phyloP scores from a whole-genome alignment of 2,888 invertebrate species.

The Timema cristinae region DNA sequence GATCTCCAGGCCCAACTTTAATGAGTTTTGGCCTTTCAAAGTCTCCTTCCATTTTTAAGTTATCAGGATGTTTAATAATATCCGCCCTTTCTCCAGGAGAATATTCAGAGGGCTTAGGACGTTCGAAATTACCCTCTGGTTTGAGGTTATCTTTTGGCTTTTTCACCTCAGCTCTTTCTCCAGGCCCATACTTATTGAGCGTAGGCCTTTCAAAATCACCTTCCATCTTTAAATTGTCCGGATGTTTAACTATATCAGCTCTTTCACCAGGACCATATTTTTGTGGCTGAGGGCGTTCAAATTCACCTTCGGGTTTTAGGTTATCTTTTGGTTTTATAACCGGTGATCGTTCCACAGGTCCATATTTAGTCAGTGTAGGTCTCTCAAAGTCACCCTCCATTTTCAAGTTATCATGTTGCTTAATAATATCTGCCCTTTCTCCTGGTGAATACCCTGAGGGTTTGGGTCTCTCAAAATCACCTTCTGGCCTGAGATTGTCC shows the following conservation, averaged over 20 bases:
- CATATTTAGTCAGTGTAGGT: constrained; percentile 40
- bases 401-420: constrained; percentile 45
- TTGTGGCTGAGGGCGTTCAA: constrained; percentile 42
- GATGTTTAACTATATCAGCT: constrained; percentile 55
- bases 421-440: constrained; percentile 42
- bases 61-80: constrained; percentile 42
- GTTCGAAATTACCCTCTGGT: constrained; percentile 43
- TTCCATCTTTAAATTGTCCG: constrained; percentile 53
- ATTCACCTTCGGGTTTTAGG: constrained; percentile 50
- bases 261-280: constrained; percentile 56
- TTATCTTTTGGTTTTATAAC: constrained; percentile 35
- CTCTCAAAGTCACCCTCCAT: constrained; percentile 40
- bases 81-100: constrained; percentile 42
- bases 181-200: constrained; percentile 34
- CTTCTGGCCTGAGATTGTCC: constrained; percentile 54
- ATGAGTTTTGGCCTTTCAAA: constrained; percentile 48
- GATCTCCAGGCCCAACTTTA: constrained; percentile 39
- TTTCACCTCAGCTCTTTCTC: constrained; percentile 31
- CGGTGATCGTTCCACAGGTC: constrained; percentile 33
- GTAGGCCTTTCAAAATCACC: constrained; percentile 40
- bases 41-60: constrained; percentile 55
- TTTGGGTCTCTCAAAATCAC: constrained; percentile 52
- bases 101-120: constrained; percentile 36
- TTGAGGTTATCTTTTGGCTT: constrained; percentile 37
- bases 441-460: constrained; percentile 41